phyloP scores from a whole-genome alignment of 1,140 invertebrate species.

The Himalopsyche phryganea region DNA sequence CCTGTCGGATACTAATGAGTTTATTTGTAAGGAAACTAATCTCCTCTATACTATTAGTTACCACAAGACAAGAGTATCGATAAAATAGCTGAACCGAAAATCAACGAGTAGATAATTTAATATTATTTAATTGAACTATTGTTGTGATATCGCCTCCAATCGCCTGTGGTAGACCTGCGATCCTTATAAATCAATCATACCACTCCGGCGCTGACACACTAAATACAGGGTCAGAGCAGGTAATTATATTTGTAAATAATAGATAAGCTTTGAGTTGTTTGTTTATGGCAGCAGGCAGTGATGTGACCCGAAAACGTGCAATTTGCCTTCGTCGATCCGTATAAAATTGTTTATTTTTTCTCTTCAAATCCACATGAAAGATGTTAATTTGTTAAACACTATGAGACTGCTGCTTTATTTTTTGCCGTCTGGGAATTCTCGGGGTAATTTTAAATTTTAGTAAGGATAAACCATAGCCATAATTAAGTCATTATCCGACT shows the following conservation, averaged over 20 bases:
- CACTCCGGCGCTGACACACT: constrained; percentile 27
- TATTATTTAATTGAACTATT: background rate
- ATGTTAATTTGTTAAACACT: no score
- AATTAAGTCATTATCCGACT: no score
- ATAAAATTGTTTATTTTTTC: background rate
- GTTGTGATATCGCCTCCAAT: background rate
- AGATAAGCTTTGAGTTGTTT: constrained; percentile 30
- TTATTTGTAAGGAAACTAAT: no score
- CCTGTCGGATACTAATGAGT: no score
- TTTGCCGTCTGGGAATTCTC: no score
- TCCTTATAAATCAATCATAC: constrained; percentile 31
- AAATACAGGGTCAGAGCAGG: constrained; percentile 24
- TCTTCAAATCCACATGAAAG: background rate
- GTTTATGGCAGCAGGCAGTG: constrained; percentile 17
- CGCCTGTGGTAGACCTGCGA: background rate
- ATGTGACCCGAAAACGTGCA: constrained; percentile 23
- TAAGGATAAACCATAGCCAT: no score
- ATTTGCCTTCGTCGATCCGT: constrained; percentile 16
- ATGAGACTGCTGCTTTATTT: no score
- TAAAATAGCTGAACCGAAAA: no score
- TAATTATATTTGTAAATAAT: constrained; percentile 36
- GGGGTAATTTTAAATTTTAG: no score
- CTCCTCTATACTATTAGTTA: no score
- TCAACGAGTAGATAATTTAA: no score
- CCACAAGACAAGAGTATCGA: no score